Base-by-base conservation (phyloP, 2,888 invertebrate genomes). In the Epirrhoe alternata region DNA sequence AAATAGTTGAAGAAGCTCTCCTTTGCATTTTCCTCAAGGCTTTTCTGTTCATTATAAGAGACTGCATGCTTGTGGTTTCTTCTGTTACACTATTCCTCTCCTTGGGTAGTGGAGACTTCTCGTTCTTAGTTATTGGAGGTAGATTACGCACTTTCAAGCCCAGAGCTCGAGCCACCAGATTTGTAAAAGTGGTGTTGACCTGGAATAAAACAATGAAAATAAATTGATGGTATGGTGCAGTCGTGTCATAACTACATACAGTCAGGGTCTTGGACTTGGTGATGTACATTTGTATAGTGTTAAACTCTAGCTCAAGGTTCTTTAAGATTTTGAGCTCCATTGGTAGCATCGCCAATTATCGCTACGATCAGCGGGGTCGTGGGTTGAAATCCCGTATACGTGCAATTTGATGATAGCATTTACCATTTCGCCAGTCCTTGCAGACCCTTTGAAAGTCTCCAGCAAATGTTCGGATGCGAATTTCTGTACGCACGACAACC, bases 401-500 rank as follows among this genome's bases (percentile, higher is more conserved):
- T 31, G 6, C 6, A 31, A 38, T 12, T 10, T 35, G 35, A 3
- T 42, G 12, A 5, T 10, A 12, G 12, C 38, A 42, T 12, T 74
- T 90, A 96, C 96, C 92, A 94, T 94, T 91, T 96, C 96, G 6
- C 96, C 96, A 4, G 96, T 96, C 79, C 96, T 94, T 5, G 96
- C 96, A 5, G 96, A 96, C 58, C 96, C 95, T 68, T 95, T 94
- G 77, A 94, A 95, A 75, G 90, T 94, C 64, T 94, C 88, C 66
- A 96, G 81, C 38, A 95, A 92, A 84, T 95, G 92, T 77, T 96
- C 95, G 3, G 95, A 94, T 5, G 95, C 94, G 75, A 96, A 95
- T 71, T 94, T 94, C 78, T 95, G 94, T 1, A 95, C 95, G 80
- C 93, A 94, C 1, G 96, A 96, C 54, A 95, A 81, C 70, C 95